These are phyloP conservation scores for Heliornis fulica DNA, from an alignment of 2,113 vertebrate genomes.

Conservation along the genomic window DNA sequence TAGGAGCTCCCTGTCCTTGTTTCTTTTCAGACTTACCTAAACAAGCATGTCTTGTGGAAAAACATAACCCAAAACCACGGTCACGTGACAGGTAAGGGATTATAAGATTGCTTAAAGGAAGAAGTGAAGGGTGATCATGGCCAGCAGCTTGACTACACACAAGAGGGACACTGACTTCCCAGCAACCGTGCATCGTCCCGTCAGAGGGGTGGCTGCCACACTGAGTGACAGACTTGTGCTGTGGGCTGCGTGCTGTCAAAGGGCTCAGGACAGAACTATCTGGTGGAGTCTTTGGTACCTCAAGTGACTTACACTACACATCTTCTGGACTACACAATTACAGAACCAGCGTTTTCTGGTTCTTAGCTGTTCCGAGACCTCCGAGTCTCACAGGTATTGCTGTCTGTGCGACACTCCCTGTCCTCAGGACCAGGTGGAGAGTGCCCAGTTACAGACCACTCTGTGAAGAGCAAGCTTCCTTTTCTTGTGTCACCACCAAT, in stretches of 20 bases:
- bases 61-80: background rate
- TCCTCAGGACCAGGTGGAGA: background rate
- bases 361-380: background rate
- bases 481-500: background rate
- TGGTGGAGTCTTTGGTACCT: background rate
- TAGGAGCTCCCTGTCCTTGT: background rate
- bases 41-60: background rate
- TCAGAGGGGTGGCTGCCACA: background rate
- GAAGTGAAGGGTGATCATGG: background rate
- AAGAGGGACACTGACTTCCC: background rate
- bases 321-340: background rate
- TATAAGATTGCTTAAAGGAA: background rate
- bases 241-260: background rate
- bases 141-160: background rate
- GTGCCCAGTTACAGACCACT: background rate
- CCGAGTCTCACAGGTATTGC: background rate
- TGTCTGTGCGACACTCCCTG: background rate
- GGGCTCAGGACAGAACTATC: background rate
- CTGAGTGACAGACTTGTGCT: accelerated
- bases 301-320: background rate
- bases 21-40: background rate
- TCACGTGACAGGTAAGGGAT: background rate
- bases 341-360: background rate
- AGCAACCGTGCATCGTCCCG: accelerated
- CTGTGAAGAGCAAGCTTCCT: background rate